Evolutionary conservation across 2,797 vertebrate genomes (phyloP).

Genomic region (Poeciliopsis paucimaculata): DNA sequence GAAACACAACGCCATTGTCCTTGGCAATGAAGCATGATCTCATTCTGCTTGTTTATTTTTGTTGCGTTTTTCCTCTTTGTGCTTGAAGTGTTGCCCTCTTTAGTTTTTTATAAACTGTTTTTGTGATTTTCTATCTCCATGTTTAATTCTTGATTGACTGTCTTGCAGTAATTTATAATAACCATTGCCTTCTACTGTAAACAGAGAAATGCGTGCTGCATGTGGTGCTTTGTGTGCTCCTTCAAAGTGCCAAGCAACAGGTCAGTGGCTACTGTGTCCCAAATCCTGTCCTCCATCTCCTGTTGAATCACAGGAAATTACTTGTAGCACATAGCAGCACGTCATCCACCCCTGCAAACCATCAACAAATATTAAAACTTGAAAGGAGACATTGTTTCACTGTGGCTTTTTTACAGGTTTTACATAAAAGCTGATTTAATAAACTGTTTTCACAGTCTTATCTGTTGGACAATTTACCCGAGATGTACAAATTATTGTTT

Average conservation of each 20-base stretch:
- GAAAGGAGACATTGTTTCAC: neutral
- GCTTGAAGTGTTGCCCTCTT: neutral
- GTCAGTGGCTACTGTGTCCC: slow-evolving; percentile 19
- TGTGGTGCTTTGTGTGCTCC: neutral
- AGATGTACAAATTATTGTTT: neutral
- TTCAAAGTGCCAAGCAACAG: neutral
- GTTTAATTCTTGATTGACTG: neutral
- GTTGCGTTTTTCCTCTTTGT: neutral
- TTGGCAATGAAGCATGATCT: neutral
- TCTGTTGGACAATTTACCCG: neutral
- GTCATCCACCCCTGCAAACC: slow-evolving; percentile 10
- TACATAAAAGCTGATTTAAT: neutral
- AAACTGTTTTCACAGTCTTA: neutral
- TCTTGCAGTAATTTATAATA: neutral
- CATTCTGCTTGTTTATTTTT: slow-evolving; percentile 1
- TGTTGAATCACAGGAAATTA: slow-evolving; percentile 29
- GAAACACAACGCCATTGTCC: neutral
- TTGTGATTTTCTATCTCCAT: neutral
- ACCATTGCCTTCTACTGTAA: neutral
- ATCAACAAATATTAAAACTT: neutral
- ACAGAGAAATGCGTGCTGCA: neutral
- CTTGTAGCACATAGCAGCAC: slow-evolving; percentile 16
- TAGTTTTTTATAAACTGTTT: neutral
- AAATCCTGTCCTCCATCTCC: slow-evolving; percentile 15
- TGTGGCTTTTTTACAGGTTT: neutral